These are phyloP conservation scores for Spinibarbus caldwelli DNA, from an alignment of 2,797 vertebrate genomes.

Conservation along the genomic window DNA sequence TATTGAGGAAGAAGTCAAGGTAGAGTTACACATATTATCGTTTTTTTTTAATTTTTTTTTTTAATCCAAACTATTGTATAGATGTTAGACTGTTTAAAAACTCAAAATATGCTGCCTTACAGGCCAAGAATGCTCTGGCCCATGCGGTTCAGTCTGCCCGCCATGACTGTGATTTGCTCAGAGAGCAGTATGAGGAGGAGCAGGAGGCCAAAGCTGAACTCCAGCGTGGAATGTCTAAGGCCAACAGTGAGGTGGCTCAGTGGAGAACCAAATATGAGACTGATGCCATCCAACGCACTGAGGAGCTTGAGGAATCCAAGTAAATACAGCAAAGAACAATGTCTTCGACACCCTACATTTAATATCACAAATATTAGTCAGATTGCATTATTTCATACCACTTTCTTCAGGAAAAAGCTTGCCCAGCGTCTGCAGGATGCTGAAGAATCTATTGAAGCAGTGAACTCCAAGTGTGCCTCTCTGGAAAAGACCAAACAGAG, in stretches of 20 bases:
- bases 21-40: not conserved
- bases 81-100: not conserved
- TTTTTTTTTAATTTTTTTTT: too few relatives aligned
- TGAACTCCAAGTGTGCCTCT: constrained; percentile 82
- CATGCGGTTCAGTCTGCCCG: too few relatives aligned
- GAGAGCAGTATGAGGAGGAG: constrained; percentile 71
- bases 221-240: constrained; percentile 81
- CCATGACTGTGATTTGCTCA: too few relatives aligned
- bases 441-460: constrained; percentile 79
- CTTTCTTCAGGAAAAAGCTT: constrained; percentile 50
- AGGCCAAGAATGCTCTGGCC: constrained; percentile 83
- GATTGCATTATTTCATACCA: too few relatives aligned
- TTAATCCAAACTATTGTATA: not conserved
- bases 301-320: constrained; percentile 82
- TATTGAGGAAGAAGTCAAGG: constrained; percentile 69
- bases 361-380: too few relatives aligned
- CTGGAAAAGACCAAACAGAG: constrained; percentile 85
- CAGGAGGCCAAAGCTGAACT: constrained; percentile 80
- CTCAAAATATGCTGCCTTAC: not conserved
- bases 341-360: not conserved
- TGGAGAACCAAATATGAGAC: constrained; percentile 88
- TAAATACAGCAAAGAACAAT: not conserved
- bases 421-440: constrained; percentile 83
- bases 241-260: constrained; percentile 85
- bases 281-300: constrained; percentile 83